These are phyloP conservation scores for Choristoneura fumiferana DNA, from an alignment of 1,140 invertebrate species.

Conservation along the genomic window DNA sequence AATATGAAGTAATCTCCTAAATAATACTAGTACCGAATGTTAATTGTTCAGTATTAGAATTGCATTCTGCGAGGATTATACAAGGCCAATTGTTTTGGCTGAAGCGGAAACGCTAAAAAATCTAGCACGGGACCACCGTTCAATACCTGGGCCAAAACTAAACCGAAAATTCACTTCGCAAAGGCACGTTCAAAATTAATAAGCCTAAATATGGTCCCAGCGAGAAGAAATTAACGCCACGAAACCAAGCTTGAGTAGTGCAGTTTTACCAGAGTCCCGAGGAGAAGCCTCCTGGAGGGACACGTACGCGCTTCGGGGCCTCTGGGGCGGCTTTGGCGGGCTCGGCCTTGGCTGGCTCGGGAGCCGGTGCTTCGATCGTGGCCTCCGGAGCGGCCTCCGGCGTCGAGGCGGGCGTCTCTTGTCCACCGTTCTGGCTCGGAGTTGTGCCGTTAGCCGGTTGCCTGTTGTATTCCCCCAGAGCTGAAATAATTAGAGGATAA, in stretches of 20 bases:
- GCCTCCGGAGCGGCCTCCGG: background rate
- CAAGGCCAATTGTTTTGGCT: slow-evolving; percentile 24
- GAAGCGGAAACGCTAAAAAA: slow-evolving; percentile 29
- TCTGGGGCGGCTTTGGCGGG: slow-evolving; percentile 31
- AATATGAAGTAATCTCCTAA: slow-evolving; percentile 38
- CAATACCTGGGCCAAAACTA: slow-evolving; percentile 26
- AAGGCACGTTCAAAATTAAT: slow-evolving; percentile 32
- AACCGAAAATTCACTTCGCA: slow-evolving; percentile 29
- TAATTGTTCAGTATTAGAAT: slow-evolving; percentile 39
- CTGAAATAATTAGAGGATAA: background rate
- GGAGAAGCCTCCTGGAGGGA: slow-evolving; percentile 80
- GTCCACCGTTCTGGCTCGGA: slow-evolving; percentile 11
- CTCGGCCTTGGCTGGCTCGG: slow-evolving; percentile 19
- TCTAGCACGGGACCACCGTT: slow-evolving; percentile 34
- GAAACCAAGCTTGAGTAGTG: slow-evolving; percentile 11
- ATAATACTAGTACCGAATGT: slow-evolving; percentile 38
- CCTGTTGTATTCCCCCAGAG: slow-evolving; percentile 1
- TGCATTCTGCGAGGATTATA: slow-evolving; percentile 36
- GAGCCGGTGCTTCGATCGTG: background rate
- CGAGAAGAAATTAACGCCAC: slow-evolving; percentile 30
- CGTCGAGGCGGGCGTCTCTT: slow-evolving; percentile 24
- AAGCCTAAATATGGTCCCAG: slow-evolving; percentile 44
- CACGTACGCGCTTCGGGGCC: slow-evolving; percentile 66
- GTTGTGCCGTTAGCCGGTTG: slow-evolving; percentile 1
- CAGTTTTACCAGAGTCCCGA: slow-evolving; percentile 78